Evolutionary conservation across 2,113 vertebrate species (phyloP), one percentile per base, ranked within the genome.

Genomic region (Takifugu flavidus): DNA sequence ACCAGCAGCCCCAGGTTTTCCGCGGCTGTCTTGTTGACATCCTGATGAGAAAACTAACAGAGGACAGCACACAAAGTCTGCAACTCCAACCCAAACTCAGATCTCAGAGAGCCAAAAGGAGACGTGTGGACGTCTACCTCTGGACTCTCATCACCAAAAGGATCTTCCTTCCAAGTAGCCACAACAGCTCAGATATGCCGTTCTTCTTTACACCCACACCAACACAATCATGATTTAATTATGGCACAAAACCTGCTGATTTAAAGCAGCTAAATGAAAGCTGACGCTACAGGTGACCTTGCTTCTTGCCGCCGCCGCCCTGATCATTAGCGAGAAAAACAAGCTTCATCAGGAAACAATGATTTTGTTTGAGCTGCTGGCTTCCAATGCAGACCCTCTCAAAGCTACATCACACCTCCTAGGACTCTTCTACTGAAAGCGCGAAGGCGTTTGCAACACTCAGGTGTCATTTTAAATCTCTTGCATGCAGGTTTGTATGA

Each of bases 1-100:
- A 91, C 91, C 90, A 80, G 90, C 87, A 73, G 82, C 88, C 77
- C 83, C 76, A 15, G 86, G 77, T 83, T 82, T 90, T 60, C 85
- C 78, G 6, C 62, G 75, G 71, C 60, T 83, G 53, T 86, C 86
- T 68, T 81, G 88, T 50, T 67, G 83, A 49, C 50, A 49, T 88
- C 87, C 89, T 91, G 85, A 82, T 86, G 75, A 86, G 42, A 90
- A 78, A 89, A 78, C 81, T 76, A 63, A 71, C 74, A 81, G 65
- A 86, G 51, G 77, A 86, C 69, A 82, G 80, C 74, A 50, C 78
- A 75, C 56, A 74, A 27, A 27, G 25, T 57, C 59, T 62, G 55
- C 63, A 74, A 70, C 25, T 58, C 47, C 27, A 57, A 63, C 68
- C 63, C 62, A 74, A 31, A 75, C 74, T 59, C 52, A 61, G 5